Evolutionary conservation across 23 tunicate species (phyloP).

Genomic region (Ciona savignyi): DNA sequence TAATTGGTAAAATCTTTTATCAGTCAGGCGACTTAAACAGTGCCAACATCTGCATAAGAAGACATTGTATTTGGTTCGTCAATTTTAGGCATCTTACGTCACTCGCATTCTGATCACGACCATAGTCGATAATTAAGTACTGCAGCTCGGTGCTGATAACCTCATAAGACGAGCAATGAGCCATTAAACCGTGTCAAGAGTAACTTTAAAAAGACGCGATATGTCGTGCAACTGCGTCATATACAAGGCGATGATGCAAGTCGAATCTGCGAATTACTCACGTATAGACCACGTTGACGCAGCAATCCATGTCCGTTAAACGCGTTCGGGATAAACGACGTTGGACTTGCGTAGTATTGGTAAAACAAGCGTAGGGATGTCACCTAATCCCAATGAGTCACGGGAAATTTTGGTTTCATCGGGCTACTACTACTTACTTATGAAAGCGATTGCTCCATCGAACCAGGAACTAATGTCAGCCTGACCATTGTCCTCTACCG

Average conservation of each 20-base stretch:
- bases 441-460: slow-evolving; percentile 33
- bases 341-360: too few relatives aligned
- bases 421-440: slow-evolving; percentile 32
- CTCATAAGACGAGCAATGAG: background rate
- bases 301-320: too few relatives aligned
- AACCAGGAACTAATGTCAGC: slow-evolving; percentile 64
- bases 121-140: background rate
- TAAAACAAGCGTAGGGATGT: too few relatives aligned
- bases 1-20: too few relatives aligned
- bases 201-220: background rate
- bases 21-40: background rate
- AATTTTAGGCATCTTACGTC: background rate
- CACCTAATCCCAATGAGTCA: too few relatives aligned
- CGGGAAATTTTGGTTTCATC: too few relatives aligned
- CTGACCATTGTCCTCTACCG: slow-evolving; percentile 58
- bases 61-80: background rate
- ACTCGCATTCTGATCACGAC: background rate
- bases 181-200: background rate
- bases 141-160: background rate
- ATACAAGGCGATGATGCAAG: background rate
- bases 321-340: too few relatives aligned
- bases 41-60: background rate
- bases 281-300: too few relatives aligned
- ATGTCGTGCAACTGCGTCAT: background rate
- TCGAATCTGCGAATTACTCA: too few relatives aligned